A percentile compares a stretch with the other conserved stretches of the same genome.
These are phyloP conservation scores for Cryptocephalus moraei DNA, from an alignment of 2,888 invertebrate species.

Conservation along the genomic window DNA sequence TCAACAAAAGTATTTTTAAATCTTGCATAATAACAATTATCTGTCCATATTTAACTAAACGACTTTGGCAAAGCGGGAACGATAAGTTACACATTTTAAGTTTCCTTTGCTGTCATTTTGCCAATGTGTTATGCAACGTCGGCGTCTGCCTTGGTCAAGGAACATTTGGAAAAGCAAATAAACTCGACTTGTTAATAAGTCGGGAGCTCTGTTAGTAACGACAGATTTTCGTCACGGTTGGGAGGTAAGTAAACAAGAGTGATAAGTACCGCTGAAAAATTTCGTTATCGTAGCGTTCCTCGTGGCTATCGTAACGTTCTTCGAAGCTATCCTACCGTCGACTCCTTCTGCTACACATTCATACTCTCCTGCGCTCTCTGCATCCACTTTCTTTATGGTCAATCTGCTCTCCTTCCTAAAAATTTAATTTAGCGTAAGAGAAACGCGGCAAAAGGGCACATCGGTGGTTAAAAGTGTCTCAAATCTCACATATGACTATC, in stretches of 20 bases:
- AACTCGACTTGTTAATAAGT: background rate
- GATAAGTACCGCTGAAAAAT: constrained; percentile 33
- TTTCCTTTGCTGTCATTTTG: constrained; percentile 14
- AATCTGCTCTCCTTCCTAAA: constrained; percentile 75
- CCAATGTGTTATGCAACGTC: constrained; percentile 20
- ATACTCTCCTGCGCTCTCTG: constrained; percentile 64
- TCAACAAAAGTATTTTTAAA: no score
- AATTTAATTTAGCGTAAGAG: constrained; percentile 13
- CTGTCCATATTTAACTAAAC: constrained; percentile 10
- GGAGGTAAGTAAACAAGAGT: no score
- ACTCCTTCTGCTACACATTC: constrained; percentile 72
- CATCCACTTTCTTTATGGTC: constrained; percentile 63
- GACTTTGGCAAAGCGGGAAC: constrained; percentile 10
- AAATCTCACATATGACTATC: no score
- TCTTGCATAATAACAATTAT: constrained; percentile 2
- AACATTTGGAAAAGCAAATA: background rate
- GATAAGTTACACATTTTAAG: constrained; percentile 4
- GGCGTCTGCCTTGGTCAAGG: constrained; percentile 3
- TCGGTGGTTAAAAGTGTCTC: no score
- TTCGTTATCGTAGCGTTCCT: constrained; percentile 16
- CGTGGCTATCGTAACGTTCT: constrained; percentile 31
- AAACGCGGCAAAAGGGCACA: no score
- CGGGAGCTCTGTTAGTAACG: no score
- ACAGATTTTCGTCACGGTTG: no score
- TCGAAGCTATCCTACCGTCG: constrained; percentile 42